Evolutionary conservation across 1,140 invertebrate species (phyloP).

Genomic region (Magallana ariakensis): DNA sequence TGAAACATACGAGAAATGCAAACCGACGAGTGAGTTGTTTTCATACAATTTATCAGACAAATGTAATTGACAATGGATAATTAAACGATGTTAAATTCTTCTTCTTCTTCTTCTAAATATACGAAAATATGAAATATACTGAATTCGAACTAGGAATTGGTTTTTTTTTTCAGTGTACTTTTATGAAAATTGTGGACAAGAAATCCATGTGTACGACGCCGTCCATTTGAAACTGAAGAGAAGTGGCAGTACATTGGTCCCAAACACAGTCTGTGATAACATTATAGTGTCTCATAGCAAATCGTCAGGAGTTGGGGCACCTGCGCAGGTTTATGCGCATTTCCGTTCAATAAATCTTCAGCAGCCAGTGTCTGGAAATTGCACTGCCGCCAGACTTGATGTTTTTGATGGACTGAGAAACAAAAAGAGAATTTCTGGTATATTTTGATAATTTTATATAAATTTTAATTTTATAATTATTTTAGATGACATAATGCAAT

Average conservation of each 20-base stretch:
- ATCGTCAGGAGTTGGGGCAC: neutral
- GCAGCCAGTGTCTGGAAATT: slow-evolving; percentile 4
- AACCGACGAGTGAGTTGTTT: slow-evolving; percentile 8
- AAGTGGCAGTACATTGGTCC: neutral
- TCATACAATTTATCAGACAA: neutral
- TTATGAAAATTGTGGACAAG: slow-evolving; percentile 31
- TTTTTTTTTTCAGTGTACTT: slow-evolving; percentile 1
- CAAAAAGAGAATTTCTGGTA: slow-evolving; percentile 27
- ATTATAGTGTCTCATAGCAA: neutral
- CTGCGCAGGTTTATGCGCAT: slow-evolving; percentile 8
- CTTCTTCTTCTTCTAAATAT: too few relatives aligned
- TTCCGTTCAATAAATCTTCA: neutral
- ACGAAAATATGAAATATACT: too few relatives aligned
- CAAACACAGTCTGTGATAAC: slow-evolving; percentile 12
- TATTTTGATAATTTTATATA: too few relatives aligned
- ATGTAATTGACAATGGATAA: too few relatives aligned
- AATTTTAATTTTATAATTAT: too few relatives aligned
- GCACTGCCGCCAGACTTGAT: slow-evolving; percentile 20
- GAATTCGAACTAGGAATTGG: too few relatives aligned
- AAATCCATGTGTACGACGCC: slow-evolving; percentile 22
- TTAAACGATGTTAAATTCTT: too few relatives aligned
- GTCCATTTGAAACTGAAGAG: slow-evolving; percentile 31
- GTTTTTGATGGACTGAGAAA: slow-evolving; percentile 13
- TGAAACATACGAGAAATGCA: slow-evolving; percentile 20
- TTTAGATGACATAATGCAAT: neutral